Evolutionary conservation across 1,140 invertebrate species (phyloP), one percentile per base, ranked within the genome.

Genomic region (Plutomurus gul): DNA sequence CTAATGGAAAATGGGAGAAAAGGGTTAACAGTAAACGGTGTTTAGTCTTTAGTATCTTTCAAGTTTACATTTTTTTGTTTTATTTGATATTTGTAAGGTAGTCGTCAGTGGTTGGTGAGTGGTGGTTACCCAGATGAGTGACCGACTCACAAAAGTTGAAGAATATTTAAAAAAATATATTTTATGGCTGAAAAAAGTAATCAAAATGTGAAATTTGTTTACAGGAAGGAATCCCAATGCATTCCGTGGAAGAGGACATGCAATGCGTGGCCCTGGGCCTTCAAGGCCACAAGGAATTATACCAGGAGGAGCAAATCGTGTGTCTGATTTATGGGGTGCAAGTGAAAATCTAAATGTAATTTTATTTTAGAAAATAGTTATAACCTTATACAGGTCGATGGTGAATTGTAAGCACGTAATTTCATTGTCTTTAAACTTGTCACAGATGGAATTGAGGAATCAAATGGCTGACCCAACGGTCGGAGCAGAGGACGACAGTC

Each of bases 401-500:
- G n/a, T n/a, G n/a, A n/a, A n/a, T n/a, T 46, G 13, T 6, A 6
- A 47, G 3, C n/a, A 20, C 20, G 1, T 18, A 47, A 18, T 0
- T 3, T 18, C n/a, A 18, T 1, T 47, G 13, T 3, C 3, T 4
- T 18, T 47, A n/a, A n/a, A n/a, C n/a, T 47, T 1, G 20, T 25
- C 25, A 5, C 20, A 51, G 56, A 65, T 65, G 56, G 18, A 33
- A 4, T 65, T 65, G 16, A 30, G 56, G 13, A 65, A 65, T 5
- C 27, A 65, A n/a, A 27, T n/a, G 0, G 22, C n/a, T 18, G 56
- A 30, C 6, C 22, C 16, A n/a, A 49, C n/a, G 13, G 56, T 65
- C 1, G 91, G 93, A 83, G 92, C 93, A 83, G 95, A 96, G 84
- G 94, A 96, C 84, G 94, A 91, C 13, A 88, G 88, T 46, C 89